Conservation (phyloP, 2,113 vertebrate genomes). For the Pycnonotus jocosus region DNA sequence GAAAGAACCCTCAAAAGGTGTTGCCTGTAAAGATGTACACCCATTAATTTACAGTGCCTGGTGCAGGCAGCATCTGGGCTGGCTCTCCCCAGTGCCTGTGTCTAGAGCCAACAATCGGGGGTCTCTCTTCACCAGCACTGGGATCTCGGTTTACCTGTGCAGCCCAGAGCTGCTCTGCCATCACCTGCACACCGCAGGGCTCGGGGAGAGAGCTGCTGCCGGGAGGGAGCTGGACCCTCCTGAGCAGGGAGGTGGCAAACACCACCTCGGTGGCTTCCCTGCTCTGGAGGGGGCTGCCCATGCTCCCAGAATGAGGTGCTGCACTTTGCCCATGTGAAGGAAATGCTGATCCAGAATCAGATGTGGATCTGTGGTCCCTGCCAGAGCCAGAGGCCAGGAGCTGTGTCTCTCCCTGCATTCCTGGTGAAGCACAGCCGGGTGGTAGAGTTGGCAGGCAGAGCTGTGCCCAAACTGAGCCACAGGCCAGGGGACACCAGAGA, state of each 20-base stretch:
- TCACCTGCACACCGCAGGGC: neutral
- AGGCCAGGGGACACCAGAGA: neutral
- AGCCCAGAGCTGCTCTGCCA: neutral
- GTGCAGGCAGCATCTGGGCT: too few relatives aligned
- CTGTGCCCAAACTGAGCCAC: too few relatives aligned
- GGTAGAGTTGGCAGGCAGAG: too few relatives aligned
- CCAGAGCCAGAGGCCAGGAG: too few relatives aligned
- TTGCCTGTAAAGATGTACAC: neutral
- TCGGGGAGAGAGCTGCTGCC: accelerated
- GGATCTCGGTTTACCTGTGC: neutral
- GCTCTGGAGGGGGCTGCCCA: neutral
- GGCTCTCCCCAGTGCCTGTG: neutral
- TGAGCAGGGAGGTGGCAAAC: neutral
- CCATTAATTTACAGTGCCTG: accelerated
- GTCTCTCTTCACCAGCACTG: neutral
- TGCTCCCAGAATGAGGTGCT: neutral
- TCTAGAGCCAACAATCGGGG: neutral
- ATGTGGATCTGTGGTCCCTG: neutral
- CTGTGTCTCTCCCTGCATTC: too few relatives aligned
- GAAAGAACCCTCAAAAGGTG: neutral
- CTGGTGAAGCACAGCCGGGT: neutral
- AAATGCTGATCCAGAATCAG: too few relatives aligned
- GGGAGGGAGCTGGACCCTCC: neutral
- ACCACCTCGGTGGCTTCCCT: accelerated
- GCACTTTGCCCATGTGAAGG: accelerated